These are phyloP conservation scores for Rhinichthys osculus DNA, from an alignment of 2,797 vertebrate species.

Conservation along the genomic window DNA sequence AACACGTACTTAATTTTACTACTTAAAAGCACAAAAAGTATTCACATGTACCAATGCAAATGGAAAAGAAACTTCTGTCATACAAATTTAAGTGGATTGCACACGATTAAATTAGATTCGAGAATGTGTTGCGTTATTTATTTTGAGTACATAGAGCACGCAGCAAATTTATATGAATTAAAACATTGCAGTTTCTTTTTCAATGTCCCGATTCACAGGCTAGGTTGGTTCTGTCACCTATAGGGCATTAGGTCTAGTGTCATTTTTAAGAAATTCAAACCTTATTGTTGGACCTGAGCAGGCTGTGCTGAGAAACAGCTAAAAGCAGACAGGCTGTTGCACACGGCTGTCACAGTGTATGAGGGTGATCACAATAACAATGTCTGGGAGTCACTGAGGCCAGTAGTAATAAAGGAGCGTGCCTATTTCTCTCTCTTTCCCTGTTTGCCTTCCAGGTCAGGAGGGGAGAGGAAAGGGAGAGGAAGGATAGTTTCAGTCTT, in stretches of 20 bases:
- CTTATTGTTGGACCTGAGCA: not conserved
- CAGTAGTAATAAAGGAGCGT: slow-evolving; percentile 43
- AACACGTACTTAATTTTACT: not conserved
- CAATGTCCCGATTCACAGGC: not conserved
- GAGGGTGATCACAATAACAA: slow-evolving; percentile 72
- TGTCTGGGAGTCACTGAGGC: slow-evolving; percentile 44
- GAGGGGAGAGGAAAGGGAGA: slow-evolving; percentile 4
- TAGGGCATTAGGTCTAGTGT: not conserved
- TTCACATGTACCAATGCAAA: not conserved
- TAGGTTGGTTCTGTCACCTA: not conserved
- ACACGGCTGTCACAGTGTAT: slow-evolving; percentile 64
- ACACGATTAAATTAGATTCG: not conserved
- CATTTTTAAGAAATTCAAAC: not conserved
- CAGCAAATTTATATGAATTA: not conserved
- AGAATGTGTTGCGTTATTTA: not conserved
- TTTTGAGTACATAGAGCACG: slow-evolving; percentile 5
- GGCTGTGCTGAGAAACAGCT: not conserved
- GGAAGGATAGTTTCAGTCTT: slow-evolving; percentile 21
- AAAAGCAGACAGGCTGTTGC: slow-evolving; percentile 27
- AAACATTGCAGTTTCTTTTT: not conserved
- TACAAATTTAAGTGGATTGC: not conserved
- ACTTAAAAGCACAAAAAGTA: not conserved
- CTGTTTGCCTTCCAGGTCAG: slow-evolving; percentile 27
- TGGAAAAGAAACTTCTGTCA: not conserved
- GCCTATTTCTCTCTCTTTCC: not conserved